phyloP scores from a whole-genome alignment of 1,140 invertebrate genomes.

The Aphaenogaster floridana region DNA sequence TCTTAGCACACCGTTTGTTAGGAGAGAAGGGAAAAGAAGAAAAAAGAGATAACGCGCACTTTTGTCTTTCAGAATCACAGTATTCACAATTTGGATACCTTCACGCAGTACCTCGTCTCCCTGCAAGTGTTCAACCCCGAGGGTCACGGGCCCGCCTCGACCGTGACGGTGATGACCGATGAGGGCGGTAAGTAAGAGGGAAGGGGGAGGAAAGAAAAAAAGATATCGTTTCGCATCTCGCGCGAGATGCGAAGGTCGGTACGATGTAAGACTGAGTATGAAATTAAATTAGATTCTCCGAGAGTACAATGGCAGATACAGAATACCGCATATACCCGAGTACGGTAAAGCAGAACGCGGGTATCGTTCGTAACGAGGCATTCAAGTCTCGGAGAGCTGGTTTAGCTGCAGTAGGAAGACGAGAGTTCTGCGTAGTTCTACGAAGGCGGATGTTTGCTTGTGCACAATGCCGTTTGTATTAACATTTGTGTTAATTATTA shows the following conservation, averaged over 20 bases:
- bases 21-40: not conserved
- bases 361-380: slow-evolving; percentile 12
- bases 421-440: slow-evolving; percentile 15
- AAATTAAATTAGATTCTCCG: not conserved
- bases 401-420: slow-evolving; percentile 43
- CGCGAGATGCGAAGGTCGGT: not conserved
- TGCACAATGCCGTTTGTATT: not conserved
- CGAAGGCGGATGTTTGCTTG: not conserved
- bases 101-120: slow-evolving; percentile 92
- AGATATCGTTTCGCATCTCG: not conserved
- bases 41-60: not conserved
- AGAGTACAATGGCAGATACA: not conserved
- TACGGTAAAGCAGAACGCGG: slow-evolving; percentile 53
- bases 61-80: slow-evolving; percentile 89
- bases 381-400: not conserved
- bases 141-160: slow-evolving; percentile 90
- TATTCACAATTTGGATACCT: slow-evolving; percentile 90
- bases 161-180: slow-evolving; percentile 92
- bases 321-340: slow-evolving; percentile 15
- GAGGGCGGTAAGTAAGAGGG: slow-evolving; percentile 91
- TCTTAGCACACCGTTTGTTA: not conserved
- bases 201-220: not conserved
- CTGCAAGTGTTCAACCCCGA: slow-evolving; percentile 93
- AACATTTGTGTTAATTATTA: slow-evolving; percentile 3
- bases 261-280: not conserved